Evolutionary conservation across 2,888 invertebrate genomes (phyloP), one percentile per base, ranked within the genome.

Genomic region (Deilephila porcellus): DNA sequence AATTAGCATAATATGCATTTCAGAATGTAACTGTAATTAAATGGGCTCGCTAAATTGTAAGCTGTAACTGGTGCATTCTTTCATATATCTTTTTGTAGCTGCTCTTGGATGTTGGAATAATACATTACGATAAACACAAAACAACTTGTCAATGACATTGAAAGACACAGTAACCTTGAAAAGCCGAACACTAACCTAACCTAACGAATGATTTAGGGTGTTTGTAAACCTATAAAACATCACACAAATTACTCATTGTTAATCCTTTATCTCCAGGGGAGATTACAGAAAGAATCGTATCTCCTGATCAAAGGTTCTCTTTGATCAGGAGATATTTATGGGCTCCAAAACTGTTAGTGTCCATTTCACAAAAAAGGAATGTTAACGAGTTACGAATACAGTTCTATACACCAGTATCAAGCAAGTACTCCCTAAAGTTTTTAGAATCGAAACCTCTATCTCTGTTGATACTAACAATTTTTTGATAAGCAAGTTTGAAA

Each of bases 151-250:
- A 29, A 29, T 25, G 14, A 1, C 62, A 62, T 25, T 62, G 62
- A 29, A 25, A 17, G 29, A 32, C 62, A 52, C 4, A 19, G 11
- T 52, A 45, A 52, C 20, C 67, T 67, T 52, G 67, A 67, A 67
- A 67, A 52, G 29, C 32, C 19, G 63, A n/a, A 63, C n/a, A 63
- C 20, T 67, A 67, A 67, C 64, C 67, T 67, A 67, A 67, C 64
- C 67, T 67, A 67, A 67, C 67, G 45, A 14, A 45, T 25, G 45
- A 52, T 45, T 20, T 64, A 52, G 52, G 20, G 5, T 67, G 20
- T 52, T 52, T 29, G 4, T 17, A 63, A 32, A 11, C 1, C 45
- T 14, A 8, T 37, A 6, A 52, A 67, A 52, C 25, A 11, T 29
- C 67, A 52, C 67, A 67, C 25, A 52, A 52, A 52, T 25, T 25